Evolutionary conservation across 2,888 invertebrate genomes (phyloP), one percentile per base, ranked within the genome.

Genomic region (Cantharis rustica): DNA sequence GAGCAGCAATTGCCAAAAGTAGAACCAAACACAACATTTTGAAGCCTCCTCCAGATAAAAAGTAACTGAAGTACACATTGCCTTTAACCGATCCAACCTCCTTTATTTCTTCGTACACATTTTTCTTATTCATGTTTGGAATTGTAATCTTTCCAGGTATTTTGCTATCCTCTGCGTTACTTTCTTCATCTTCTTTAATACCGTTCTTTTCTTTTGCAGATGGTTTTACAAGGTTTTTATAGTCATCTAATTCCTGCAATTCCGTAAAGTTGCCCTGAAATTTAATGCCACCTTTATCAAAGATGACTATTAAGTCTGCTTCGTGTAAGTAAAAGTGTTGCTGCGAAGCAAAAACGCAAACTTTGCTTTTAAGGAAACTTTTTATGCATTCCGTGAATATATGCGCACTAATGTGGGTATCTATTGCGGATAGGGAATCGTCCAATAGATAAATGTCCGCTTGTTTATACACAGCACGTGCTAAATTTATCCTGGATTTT

Each of bases 401-500:
- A 81, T 93, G 91, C 61, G 92, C 90, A 2, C 93, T 93, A 0
- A 96, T 95, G 72, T 91, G 91, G 0, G 94, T 90, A 83, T 96
- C 75, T 13, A 75, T 64, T 10, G 75, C 27, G 0, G 75, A 71
- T 13, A 75, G 23, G 10, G 70, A 71, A 64, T 75, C 75, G 23
- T 75, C 75, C 17, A 75, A 47, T 31, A 75, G 26, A 23, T 75
- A 75, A 66, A 75, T 71, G 61, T 75, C 75, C 1, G 75, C 75
- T 16, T 63, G n/a, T 70, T 71, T 75, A 68, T 75, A 75, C 9
- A 75, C 61, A 4, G 75, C 71, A 9, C 75, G 16, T 4, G 75
- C 75, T 62, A 96, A 88, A 86, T 94, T 95, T 27, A 96, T 91
- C 79, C 96, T 90, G 1, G 95, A 95, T 86, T 93, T 92, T 88